These are phyloP conservation scores for Onychorhynchus coronatus DNA, from an alignment of 2,113 vertebrate species.

Conservation along the genomic window DNA sequence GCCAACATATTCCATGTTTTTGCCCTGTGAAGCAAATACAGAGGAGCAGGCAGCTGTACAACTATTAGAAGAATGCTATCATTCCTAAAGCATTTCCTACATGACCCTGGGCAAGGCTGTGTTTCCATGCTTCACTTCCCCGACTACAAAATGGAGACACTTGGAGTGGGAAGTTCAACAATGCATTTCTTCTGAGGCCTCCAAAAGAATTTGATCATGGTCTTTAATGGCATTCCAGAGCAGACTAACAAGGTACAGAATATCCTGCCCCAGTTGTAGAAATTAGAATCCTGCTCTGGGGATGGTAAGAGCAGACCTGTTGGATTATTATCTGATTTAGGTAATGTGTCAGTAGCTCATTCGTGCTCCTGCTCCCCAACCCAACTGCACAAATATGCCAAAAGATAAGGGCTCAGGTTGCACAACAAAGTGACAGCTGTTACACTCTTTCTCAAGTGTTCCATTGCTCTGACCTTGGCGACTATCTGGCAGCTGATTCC, in stretches of 20 bases:
- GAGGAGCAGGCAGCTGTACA: neutral
- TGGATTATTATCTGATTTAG: neutral
- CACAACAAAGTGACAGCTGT: neutral
- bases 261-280: neutral
- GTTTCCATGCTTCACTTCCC: neutral
- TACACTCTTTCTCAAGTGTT: neutral
- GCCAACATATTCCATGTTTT: neutral
- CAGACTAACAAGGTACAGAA: neutral
- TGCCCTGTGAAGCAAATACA: neutral
- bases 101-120: neutral
- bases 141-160: neutral
- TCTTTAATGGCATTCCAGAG: neutral
- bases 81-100: neutral
- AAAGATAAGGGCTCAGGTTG: neutral
- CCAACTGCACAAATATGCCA: neutral
- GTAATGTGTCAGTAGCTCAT: accelerated
- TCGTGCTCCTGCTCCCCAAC: neutral
- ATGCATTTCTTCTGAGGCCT: neutral
- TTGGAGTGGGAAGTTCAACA: neutral
- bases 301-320: neutral
- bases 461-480: neutral
- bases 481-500: neutral
- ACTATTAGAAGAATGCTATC: neutral
- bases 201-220: accelerated
- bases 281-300: neutral